These are phyloP conservation scores for Dynastes hyllus DNA, from an alignment of 2,888 invertebrate genomes.

Conservation along the genomic window DNA sequence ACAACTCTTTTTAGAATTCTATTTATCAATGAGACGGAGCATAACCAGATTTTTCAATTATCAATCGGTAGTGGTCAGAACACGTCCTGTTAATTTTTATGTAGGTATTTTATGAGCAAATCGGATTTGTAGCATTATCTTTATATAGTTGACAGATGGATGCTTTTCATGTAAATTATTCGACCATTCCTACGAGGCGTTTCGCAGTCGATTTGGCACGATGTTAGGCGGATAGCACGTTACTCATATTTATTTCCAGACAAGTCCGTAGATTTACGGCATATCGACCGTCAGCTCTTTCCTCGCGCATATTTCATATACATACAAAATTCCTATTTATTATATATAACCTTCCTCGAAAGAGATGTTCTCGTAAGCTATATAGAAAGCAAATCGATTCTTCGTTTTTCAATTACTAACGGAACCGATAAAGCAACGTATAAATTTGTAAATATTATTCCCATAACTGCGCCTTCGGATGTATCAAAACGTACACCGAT, in stretches of 20 bases:
- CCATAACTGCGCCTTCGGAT: conserved; percentile 15
- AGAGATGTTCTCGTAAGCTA: conserved; percentile 12
- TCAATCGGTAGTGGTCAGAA: no score
- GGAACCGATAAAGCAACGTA: conserved; percentile 26
- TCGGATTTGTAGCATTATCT: background rate
- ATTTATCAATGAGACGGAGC: no score
- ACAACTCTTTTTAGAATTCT: no score
- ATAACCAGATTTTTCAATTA: no score
- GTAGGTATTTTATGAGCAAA: no score
- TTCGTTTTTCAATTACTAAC: conserved; percentile 37
- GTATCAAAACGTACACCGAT: background rate
- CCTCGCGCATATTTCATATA: conserved; percentile 39
- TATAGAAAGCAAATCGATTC: conserved; percentile 31
- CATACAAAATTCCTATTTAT: conserved; percentile 29
- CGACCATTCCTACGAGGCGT: background rate
- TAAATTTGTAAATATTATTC: conserved; percentile 29
- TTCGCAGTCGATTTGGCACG: conserved; percentile 42
- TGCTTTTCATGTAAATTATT: conserved; percentile 23
- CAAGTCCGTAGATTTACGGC: conserved; percentile 44
- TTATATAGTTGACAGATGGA: conserved; percentile 24
- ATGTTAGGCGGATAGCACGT: conserved; percentile 38
- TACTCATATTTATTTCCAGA: conserved; percentile 43
- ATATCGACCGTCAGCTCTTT: conserved; percentile 38
- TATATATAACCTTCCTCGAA: conserved; percentile 23
- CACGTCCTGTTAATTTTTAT: no score